Conservation (phyloP, 2,888 invertebrate species). For the Metalampra italica region DNA sequence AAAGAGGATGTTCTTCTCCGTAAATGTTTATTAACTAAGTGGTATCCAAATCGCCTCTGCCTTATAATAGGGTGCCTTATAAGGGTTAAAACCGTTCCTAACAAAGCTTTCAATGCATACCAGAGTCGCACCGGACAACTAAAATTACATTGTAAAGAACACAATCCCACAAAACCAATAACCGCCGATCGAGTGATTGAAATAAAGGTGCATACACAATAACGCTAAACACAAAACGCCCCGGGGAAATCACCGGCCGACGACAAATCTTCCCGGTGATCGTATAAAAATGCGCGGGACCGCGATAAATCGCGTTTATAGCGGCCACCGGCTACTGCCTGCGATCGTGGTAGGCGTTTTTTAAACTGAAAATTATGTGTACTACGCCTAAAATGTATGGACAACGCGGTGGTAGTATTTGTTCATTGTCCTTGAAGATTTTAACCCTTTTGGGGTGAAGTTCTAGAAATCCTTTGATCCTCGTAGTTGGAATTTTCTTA, state of each 20-base stretch:
- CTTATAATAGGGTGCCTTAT: too few relatives aligned
- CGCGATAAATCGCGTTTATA: conserved; percentile 56
- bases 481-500: too few relatives aligned
- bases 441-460: not conserved
- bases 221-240: conserved; percentile 47
- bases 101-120: too few relatives aligned
- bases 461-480: too few relatives aligned
- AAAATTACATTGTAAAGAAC: not conserved
- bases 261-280: conserved; percentile 56
- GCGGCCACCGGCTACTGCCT: conserved; percentile 30
- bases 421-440: not conserved
- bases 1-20: too few relatives aligned
- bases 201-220: conserved; percentile 48
- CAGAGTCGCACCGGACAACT: not conserved
- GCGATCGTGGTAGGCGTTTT: conserved; percentile 18
- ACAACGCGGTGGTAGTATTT: not conserved
- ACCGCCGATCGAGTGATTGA: conserved; percentile 27
- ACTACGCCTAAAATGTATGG: conserved; percentile 12
- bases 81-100: too few relatives aligned
- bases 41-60: too few relatives aligned
- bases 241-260: conserved; percentile 52
- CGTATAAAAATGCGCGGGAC: conserved; percentile 42
- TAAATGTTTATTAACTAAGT: too few relatives aligned
- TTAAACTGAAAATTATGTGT: conserved; percentile 22
- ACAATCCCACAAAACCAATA: not conserved